These are phyloP conservation scores for Thaumatotibia leucotreta DNA, from an alignment of 1,140 invertebrate genomes.

Conservation along the genomic window DNA sequence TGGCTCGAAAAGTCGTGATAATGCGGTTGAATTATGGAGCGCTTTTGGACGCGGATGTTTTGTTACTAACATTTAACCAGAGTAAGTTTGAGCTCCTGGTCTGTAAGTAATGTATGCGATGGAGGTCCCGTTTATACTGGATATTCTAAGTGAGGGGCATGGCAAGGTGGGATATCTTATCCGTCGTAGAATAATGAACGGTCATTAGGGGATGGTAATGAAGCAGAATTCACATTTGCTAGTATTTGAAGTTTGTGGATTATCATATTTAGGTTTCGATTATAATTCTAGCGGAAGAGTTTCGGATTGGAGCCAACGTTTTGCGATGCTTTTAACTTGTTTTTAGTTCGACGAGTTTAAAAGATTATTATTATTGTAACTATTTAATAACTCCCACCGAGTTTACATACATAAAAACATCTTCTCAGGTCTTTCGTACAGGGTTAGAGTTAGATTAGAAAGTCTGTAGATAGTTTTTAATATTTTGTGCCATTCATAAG, in stretches of 20 bases:
- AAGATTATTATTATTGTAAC: too few relatives aligned
- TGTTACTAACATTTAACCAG: not conserved
- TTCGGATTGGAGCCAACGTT: too few relatives aligned
- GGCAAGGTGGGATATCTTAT: not conserved
- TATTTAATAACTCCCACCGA: too few relatives aligned
- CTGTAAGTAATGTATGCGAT: not conserved
- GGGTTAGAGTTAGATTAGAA: too few relatives aligned
- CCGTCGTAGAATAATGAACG: not conserved
- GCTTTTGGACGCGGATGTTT: not conserved
- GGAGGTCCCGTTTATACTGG: not conserved
- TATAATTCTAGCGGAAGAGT: too few relatives aligned
- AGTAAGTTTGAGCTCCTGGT: not conserved
- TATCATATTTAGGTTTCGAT: too few relatives aligned
- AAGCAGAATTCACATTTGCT: not conserved
- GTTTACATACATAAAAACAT: too few relatives aligned
- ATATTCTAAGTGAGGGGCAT: not conserved
- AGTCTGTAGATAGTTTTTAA: too few relatives aligned
- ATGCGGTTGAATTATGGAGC: conserved; percentile 8
- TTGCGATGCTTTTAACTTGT: too few relatives aligned
- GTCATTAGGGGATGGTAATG: conserved; percentile 1
- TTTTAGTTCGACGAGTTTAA: too few relatives aligned
- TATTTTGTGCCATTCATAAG: too few relatives aligned
- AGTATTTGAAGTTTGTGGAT: not conserved
- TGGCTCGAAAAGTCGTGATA: conserved; percentile 10
- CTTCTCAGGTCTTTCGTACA: too few relatives aligned